Evolutionary conservation across 2,113 vertebrate species (phyloP).

Genomic region (Siniperca chuatsi): DNA sequence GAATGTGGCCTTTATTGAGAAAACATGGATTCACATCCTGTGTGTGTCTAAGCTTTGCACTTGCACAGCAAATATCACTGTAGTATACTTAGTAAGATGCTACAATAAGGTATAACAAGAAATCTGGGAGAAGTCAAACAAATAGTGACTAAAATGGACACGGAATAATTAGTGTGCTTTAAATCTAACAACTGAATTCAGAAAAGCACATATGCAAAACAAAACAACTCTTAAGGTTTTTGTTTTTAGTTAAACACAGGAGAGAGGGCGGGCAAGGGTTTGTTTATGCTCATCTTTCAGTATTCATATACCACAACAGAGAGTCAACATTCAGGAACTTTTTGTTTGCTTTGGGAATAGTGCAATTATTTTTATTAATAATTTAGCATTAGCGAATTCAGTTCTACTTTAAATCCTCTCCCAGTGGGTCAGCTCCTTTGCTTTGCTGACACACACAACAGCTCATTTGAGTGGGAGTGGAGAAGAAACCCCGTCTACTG

Average conservation of each 20-base stretch:
- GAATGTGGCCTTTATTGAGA: slow-evolving; percentile 2
- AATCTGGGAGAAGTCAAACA: neutral
- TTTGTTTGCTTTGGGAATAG: slow-evolving; percentile 19
- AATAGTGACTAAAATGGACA: neutral
- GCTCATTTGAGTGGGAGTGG: slow-evolving; percentile 29
- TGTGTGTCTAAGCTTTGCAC: slow-evolving; percentile 7
- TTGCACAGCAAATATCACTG: slow-evolving; percentile 17
- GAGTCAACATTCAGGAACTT: neutral
- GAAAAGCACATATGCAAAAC: neutral
- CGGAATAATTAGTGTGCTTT: neutral
- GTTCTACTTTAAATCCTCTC: neutral
- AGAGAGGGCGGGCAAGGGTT: neutral
- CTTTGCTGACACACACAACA: slow-evolving; percentile 6
- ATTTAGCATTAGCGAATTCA: slow-evolving; percentile 3
- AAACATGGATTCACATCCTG: neutral
- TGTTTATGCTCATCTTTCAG: slow-evolving; percentile 1
- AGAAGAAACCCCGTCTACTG: neutral
- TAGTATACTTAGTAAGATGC: neutral
- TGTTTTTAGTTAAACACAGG: neutral
- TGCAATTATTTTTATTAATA: slow-evolving; percentile 28
- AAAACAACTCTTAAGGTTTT: neutral
- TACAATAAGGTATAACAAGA: slow-evolving; percentile 2
- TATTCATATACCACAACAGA: neutral
- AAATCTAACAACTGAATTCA: neutral
- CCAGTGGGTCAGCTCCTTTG: neutral